Conservation (phyloP, 2,797 vertebrate species). For the Manis javanica region DNA sequence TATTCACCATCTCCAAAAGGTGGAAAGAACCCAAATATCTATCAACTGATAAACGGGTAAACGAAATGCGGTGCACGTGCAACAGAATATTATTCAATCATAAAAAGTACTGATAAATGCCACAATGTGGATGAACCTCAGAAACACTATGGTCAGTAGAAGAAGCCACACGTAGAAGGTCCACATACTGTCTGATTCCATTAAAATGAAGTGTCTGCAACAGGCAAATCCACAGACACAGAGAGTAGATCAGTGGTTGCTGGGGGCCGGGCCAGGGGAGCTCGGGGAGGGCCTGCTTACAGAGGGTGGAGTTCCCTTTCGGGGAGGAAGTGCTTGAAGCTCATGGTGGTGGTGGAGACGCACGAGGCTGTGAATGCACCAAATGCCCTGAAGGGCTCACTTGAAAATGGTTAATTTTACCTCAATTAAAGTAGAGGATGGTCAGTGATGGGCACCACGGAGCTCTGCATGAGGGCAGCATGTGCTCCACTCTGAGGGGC, state of each 20-base stretch:
- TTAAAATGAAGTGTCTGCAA: rapidly evolving
- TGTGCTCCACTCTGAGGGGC: not conserved
- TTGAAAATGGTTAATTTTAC: not conserved
- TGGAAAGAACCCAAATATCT: not conserved
- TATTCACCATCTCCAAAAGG: not conserved
- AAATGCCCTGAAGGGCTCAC: no score
- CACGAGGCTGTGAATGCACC: rapidly evolving
- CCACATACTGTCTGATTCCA: not conserved
- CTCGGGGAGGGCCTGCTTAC: not conserved
- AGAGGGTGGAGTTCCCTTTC: not conserved
- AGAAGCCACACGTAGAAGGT: not conserved
- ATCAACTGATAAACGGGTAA: rapidly evolving
- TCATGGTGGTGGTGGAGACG: no score
- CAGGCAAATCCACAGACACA: not conserved
- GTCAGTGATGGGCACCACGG: not conserved
- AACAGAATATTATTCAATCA: not conserved
- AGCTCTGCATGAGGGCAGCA: not conserved
- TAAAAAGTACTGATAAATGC: not conserved
- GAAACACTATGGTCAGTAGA: rapidly evolving
- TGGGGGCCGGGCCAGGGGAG: not conserved
- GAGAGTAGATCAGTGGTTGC: not conserved
- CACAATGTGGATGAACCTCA: not conserved
- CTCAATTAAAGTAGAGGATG: not conserved
- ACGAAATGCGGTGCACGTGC: rapidly evolving
- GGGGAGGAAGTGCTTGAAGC: not conserved